Conservation (phyloP, 2,797 vertebrate genomes). For the Pangasius mekongensis region DNA sequence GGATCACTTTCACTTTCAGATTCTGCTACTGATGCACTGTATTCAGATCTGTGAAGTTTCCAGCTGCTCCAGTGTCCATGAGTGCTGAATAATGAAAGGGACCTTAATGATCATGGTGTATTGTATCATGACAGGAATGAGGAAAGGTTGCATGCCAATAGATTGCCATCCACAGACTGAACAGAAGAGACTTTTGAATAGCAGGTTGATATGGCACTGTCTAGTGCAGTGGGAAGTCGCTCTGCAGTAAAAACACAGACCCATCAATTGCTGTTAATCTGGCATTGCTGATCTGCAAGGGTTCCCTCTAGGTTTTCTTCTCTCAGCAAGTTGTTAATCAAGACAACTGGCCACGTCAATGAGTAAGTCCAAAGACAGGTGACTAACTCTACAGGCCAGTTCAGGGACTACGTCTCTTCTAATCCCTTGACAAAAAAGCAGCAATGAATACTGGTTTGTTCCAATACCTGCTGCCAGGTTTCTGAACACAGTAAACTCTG, state of each 20-base stretch:
- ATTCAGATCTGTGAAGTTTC: not conserved
- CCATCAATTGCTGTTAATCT: not conserved
- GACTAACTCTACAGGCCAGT: not conserved
- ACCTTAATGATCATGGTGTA: not conserved
- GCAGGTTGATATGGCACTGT: not conserved
- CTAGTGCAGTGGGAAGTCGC: not conserved
- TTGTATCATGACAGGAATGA: not conserved
- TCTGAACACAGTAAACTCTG: not conserved
- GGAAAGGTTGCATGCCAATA: not conserved
- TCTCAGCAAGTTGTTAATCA: not conserved
- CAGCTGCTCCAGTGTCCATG: not conserved
- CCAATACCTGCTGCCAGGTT: not conserved
- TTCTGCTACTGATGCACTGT: not conserved
- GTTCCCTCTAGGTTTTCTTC: not conserved
- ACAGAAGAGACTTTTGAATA: not conserved
- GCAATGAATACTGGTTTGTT: not conserved
- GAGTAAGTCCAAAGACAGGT: not conserved
- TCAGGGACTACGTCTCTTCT: not conserved
- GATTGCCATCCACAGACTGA: not conserved
- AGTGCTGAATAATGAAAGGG: not conserved
- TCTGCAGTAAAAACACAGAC: not conserved
- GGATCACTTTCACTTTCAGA: not conserved
- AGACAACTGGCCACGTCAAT: not conserved
- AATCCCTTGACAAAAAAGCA: not conserved
- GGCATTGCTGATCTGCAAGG: not conserved